phyloP scores from a whole-genome alignment of 2,888 invertebrate genomes.

The Macaria notata region DNA sequence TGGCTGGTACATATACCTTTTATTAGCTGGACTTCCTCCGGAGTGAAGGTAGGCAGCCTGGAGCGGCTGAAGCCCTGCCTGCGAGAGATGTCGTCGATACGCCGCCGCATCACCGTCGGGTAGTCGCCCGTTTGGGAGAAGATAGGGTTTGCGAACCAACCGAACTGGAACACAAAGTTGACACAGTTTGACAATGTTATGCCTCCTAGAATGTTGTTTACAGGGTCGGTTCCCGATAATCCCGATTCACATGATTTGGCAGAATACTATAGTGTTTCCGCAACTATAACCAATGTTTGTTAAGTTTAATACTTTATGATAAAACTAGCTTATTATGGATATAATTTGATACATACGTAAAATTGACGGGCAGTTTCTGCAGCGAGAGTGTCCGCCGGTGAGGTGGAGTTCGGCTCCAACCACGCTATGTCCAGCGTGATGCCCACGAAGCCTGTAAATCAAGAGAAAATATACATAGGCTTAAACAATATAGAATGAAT shows the following conservation, averaged over 20 bases:
- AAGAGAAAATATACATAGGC: not conserved
- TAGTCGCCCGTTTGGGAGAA: constrained; percentile 84
- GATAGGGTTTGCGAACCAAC: constrained; percentile 87
- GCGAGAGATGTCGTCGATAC: constrained; percentile 80
- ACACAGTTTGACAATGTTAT: too few species aligned
- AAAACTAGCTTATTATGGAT: too few species aligned
- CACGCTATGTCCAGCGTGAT: constrained; percentile 71
- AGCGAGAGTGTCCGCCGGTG: constrained; percentile 61
- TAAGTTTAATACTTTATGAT: too few species aligned
- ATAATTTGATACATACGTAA: constrained; percentile 44
- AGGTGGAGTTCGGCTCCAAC: constrained; percentile 68
- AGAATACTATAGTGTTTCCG: too few species aligned
- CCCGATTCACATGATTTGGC: too few species aligned
- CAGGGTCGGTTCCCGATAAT: too few species aligned
- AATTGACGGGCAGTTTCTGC: constrained; percentile 75
- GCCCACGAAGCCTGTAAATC: constrained; percentile 53
- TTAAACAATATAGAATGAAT: too few species aligned
- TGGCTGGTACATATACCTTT: constrained; percentile 41
- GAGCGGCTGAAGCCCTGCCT: constrained; percentile 82
- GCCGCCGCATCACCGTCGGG: constrained; percentile 83
- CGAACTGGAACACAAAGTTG: constrained; percentile 64
- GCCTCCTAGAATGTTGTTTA: too few species aligned
- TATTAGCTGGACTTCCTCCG: constrained; percentile 82
- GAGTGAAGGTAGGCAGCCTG: constrained; percentile 83
- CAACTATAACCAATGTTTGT: too few species aligned